Base-by-base conservation (phyloP, 2,113 vertebrate genomes). In the Halcyon malimbica region DNA sequence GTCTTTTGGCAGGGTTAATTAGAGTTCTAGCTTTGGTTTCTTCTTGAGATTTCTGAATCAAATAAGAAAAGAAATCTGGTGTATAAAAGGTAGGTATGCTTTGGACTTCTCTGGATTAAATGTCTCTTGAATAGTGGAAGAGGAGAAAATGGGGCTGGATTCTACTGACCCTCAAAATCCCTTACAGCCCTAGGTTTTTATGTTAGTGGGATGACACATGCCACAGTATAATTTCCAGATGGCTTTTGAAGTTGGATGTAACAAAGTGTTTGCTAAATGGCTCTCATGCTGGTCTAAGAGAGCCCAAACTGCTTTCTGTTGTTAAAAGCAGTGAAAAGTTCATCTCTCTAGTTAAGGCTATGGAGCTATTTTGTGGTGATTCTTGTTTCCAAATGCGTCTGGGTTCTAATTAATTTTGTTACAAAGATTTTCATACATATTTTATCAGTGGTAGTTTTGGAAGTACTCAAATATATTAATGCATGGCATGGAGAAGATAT, bases 191-290 rank as follows among this genome's bases (percentile, higher is more conserved):
- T 48, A 2, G 90, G 76, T 46, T 92, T 93, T 53, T 89, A n/a
- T 60, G 53, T 83, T 76, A 48, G 35, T 41, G 79, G 44, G 33
- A 89, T 92, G 83, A 94, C 83, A 94, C 76, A 71, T 86, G 53
- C 26, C 63, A 54, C 56, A 41, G 35, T 71, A 59, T 81, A 90
- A 90, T 86, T 96, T 95, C 85, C 92, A 95, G 85, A 93, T 96
- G 90, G 64, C 85, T 90, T 94, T 96, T 92, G 79, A 95, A 93
- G 79, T 74, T 89, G 60, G 18, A 54, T 83, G 56, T 69, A 88
- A 41, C 59, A 29, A 70, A 93, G 50, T 57, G 14, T 86, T 93
- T 88, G 37, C 59, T 93, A 51, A 86, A 94, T 81, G 42, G 7
- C 39, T 93, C 51, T 88, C 51, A 7, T 25, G 46, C 37, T 79